These are phyloP conservation scores for Morone chrysops DNA, from an alignment of 2,113 vertebrate species.

Conservation along the genomic window DNA sequence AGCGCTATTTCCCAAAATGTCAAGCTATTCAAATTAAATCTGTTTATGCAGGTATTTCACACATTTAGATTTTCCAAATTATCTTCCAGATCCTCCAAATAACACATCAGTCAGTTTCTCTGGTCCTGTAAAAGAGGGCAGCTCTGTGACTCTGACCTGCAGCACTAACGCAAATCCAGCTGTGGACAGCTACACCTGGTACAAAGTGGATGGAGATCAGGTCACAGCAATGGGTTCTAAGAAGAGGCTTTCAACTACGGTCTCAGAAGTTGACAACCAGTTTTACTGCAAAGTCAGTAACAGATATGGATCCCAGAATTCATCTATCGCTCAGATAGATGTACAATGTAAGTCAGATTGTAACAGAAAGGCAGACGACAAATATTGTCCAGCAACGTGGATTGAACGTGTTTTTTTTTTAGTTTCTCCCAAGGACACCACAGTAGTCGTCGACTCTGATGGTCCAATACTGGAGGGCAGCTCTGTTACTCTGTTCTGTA, in stretches of 20 bases:
- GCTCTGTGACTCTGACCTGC: slow-evolving; percentile 72
- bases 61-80: slow-evolving; percentile 1
- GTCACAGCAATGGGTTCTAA: slow-evolving; percentile 29
- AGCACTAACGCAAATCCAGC: slow-evolving; percentile 71
- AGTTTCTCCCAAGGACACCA: slow-evolving; percentile 77
- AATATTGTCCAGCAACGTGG: background rate
- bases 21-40: no score
- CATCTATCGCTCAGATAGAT: slow-evolving; percentile 63
- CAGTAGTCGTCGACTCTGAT: slow-evolving; percentile 41
- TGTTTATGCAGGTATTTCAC: background rate
- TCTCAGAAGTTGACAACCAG: slow-evolving; percentile 41
- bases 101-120: slow-evolving; percentile 64
- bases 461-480: slow-evolving; percentile 65
- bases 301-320: slow-evolving; percentile 68
- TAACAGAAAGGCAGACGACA: background rate
- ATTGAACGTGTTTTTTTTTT: background rate
- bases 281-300: slow-evolving; percentile 72
- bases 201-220: slow-evolving; percentile 56
- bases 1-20: no score
- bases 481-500: slow-evolving; percentile 72
- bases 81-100: slow-evolving; percentile 74
- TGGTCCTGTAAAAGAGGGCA: slow-evolving; percentile 61
- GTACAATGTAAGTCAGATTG: slow-evolving; percentile 66
- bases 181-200: slow-evolving; percentile 77
- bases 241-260: background rate